Evolutionary conservation across 2,113 vertebrate genomes (phyloP), one percentile per base, ranked within the genome.

Genomic region (Phyllostomus discolor): DNA sequence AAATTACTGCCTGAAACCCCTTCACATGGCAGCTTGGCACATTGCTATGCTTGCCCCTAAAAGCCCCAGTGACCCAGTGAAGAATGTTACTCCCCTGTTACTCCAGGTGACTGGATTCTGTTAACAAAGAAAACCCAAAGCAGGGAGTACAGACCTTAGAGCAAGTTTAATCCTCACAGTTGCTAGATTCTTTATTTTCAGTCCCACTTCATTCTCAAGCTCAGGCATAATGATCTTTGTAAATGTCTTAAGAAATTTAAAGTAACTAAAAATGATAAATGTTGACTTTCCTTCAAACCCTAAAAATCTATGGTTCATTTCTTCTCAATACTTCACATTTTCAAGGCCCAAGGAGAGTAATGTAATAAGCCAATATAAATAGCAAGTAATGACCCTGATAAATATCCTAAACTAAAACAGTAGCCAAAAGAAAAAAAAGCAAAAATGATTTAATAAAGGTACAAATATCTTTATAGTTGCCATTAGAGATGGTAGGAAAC

Each of bases 261-360:
- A 75, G 54, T 92, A 80, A 97, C 86, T 88, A 96, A 95, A 90
- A 96, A 73, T 69, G 35, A 79, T 72, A 88, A 88, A 76, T 70
- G 62, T 81, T 94, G 90, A 88, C 38, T 66, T 54, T 88, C 72
- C 69, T 94, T 93, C 89, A 79, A 92, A 48, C 12, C 46, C 66
- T 90, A 96, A 90, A 95, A 91, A 22, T 93, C 72, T 80, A 38
- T 79, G 75, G 84, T 75, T 83, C 9, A 0, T 84, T 95, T 94
- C 52, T 87, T 76, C 75, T 76, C 43, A 62, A 67, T 17, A 22
- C 41, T 66, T 90, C 79, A 52, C 57, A 96, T 84, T 91, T 72
- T 92, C 54, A 86, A 96, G 86, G 26, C 41, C 41, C 72, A 72
- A 33, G 1, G 57, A 48, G 22, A 16, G 73, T 95, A 72, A 84